Evolutionary conservation across 2,888 invertebrate species (phyloP).

Genomic region (Pandemis corylana): DNA sequence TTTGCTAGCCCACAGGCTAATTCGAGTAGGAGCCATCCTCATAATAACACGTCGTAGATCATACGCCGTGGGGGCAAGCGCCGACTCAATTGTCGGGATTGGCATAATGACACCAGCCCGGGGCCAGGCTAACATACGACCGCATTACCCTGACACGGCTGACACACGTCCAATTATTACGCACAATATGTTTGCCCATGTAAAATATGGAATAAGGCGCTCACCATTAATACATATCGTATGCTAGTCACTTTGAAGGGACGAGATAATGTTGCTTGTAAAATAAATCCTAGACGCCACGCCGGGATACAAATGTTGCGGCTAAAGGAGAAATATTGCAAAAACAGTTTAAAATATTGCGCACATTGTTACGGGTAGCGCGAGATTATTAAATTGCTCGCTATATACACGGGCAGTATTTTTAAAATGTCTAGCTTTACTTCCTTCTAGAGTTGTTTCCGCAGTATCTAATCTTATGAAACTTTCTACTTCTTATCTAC

Average conservation of each 20-base stretch:
- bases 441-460: background rate
- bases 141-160: conserved; percentile 80
- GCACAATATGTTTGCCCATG: conserved; percentile 76
- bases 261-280: conserved; percentile 78
- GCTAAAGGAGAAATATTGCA: conserved; percentile 76
- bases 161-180: conserved; percentile 83
- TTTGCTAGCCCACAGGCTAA: conserved; percentile 50
- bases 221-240: conserved; percentile 70
- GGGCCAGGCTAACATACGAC: conserved; percentile 75
- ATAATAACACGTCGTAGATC: conserved; percentile 75
- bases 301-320: conserved; percentile 74
- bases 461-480: background rate
- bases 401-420: background rate
- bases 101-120: conserved; percentile 78
- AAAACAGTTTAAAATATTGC: conserved; percentile 73
- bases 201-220: conserved; percentile 78
- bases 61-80: conserved; percentile 58
- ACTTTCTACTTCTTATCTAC: too few relatives aligned
- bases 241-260: conserved; percentile 74
- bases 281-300: conserved; percentile 74
- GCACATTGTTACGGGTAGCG: conserved; percentile 67
- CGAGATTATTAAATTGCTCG: conserved; percentile 52
- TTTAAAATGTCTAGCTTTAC: background rate
- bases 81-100: conserved; percentile 75
- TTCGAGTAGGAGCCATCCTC: conserved; percentile 68